Evolutionary conservation across 2,113 vertebrate species (phyloP).

Genomic region (Clarias batrachus): DNA sequence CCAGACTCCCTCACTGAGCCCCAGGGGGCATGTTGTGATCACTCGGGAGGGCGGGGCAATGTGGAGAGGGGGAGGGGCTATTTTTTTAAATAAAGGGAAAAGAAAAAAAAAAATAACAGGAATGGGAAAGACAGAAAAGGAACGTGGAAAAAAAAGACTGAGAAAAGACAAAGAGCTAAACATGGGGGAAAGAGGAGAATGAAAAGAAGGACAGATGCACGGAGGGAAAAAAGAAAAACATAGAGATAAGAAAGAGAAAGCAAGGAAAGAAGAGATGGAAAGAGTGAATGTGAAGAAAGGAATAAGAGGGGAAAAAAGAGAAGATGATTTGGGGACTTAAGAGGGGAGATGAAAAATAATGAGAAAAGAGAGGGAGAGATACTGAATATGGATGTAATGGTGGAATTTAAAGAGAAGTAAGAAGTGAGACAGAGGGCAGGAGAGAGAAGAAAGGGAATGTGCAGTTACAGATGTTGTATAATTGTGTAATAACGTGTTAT

Average conservation of each 20-base stretch:
- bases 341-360: not conserved
- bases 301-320: not conserved
- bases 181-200: not conserved
- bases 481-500: not conserved
- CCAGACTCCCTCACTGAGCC: constrained; percentile 9
- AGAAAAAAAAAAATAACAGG: not conserved
- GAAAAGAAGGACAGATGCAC: not conserved
- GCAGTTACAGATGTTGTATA: constrained; percentile 2
- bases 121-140: not conserved
- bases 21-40: constrained; percentile 18
- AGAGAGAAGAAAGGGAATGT: not conserved
- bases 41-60: not conserved
- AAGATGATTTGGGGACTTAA: not conserved
- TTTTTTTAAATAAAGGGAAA: not conserved
- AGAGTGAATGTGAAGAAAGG: not conserved
- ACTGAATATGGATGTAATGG: not conserved
- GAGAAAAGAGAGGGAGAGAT: not conserved
- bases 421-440: not conserved
- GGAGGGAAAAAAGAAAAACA: not conserved
- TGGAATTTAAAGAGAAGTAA: not conserved
- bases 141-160: not conserved
- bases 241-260: not conserved
- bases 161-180: not conserved
- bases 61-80: not conserved
- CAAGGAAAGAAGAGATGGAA: not conserved